phyloP scores from a whole-genome alignment of 2,113 vertebrate species.

The Jacana jacana region DNA sequence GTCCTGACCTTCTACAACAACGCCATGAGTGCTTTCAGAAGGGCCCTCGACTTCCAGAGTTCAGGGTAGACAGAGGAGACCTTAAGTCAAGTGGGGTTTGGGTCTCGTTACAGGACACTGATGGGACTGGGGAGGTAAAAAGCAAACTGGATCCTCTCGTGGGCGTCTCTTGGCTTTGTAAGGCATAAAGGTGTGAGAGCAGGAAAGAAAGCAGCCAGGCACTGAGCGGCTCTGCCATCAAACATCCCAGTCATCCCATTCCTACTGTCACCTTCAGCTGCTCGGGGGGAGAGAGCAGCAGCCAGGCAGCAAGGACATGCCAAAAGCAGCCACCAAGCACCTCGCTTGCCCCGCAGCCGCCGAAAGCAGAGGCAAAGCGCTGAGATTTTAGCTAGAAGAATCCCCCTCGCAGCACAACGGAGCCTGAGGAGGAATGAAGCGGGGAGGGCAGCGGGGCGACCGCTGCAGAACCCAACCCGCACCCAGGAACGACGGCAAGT shows the following conservation, averaged over 20 bases:
- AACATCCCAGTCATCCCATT: background rate
- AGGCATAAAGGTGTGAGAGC: background rate
- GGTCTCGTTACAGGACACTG: rapidly evolving
- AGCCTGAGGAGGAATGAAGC: background rate
- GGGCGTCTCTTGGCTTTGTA: background rate
- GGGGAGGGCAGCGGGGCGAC: rapidly evolving
- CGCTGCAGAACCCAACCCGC: rapidly evolving
- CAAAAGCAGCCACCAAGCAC: background rate
- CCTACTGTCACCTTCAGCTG: background rate
- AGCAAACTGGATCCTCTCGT: background rate
- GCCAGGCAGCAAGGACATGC: background rate
- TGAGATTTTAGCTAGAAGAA: background rate
- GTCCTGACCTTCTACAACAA: background rate
- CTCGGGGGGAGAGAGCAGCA: background rate
- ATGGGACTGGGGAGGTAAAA: background rate
- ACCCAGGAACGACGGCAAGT: background rate
- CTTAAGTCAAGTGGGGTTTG: background rate
- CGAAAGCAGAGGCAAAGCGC: rapidly evolving
- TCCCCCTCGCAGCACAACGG: background rate
- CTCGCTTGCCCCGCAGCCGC: background rate
- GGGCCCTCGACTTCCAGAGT: background rate
- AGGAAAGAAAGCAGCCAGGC: background rate
- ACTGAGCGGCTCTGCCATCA: background rate
- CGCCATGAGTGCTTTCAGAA: background rate
- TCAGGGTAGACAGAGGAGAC: background rate